phyloP scores from a whole-genome alignment of 2,113 vertebrate species.

The Notarius quadriscutis region DNA sequence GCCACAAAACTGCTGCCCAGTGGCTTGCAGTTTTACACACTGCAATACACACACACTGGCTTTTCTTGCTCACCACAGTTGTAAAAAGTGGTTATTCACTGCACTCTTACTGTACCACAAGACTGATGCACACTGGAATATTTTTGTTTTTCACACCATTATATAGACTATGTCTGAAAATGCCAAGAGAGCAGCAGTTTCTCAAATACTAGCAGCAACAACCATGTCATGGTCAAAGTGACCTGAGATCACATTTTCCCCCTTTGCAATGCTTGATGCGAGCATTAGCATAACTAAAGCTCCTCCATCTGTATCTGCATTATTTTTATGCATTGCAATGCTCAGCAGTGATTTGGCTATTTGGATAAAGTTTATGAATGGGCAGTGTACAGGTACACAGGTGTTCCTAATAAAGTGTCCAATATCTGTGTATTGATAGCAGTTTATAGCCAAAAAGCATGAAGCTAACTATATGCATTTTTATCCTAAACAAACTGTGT shows the following conservation, averaged over 20 bases:
- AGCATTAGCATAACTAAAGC: too few relatives aligned
- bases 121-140: too few relatives aligned
- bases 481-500: background rate
- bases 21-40: too few relatives aligned
- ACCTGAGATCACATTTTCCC: background rate
- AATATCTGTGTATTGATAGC: background rate
- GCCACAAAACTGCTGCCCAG: too few relatives aligned
- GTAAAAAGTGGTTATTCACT: too few relatives aligned
- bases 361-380: background rate
- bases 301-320: background rate
- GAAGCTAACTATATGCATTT: background rate
- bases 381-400: background rate
- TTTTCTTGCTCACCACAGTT: too few relatives aligned
- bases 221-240: background rate
- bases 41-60: too few relatives aligned
- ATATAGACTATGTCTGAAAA: too few relatives aligned
- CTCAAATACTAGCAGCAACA: background rate
- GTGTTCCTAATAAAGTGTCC: background rate
- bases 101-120: too few relatives aligned
- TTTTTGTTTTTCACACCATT: too few relatives aligned
- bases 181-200: background rate
- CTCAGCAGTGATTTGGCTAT: background rate
- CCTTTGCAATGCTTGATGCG: background rate
- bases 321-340: background rate
- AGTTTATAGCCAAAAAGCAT: background rate